A percentile compares a stretch with the other conserved stretches of the same genome.
Evolutionary conservation across 2,113 vertebrate species (phyloP).

Genomic region (Perca schrenkii): DNA sequence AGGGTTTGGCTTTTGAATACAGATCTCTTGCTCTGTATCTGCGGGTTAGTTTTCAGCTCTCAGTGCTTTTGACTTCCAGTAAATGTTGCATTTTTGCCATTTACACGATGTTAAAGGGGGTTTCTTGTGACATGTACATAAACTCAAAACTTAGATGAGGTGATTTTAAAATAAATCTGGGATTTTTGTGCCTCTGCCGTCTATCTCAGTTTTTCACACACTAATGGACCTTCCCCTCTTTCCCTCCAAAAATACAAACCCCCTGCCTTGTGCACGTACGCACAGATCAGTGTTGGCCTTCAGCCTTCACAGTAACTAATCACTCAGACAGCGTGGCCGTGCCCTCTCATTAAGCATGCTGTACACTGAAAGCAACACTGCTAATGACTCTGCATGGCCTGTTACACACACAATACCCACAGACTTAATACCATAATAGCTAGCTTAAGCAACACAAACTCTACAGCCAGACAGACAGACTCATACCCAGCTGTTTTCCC

Average conservation of each 20-base stretch:
- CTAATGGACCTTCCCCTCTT: not conserved
- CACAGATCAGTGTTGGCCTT: constrained; percentile 40
- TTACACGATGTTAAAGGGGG: not conserved
- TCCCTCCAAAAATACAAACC: constrained; percentile 2
- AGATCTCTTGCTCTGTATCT: constrained; percentile 22
- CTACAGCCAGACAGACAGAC: constrained; percentile 3
- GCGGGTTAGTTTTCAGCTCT: constrained; percentile 7
- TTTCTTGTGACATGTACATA: not conserved
- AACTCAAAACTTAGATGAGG: not conserved
- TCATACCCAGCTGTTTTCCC: constrained; percentile 42
- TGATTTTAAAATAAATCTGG: not conserved
- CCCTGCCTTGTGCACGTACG: not conserved
- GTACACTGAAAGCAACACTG: constrained; percentile 54
- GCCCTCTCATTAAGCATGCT: constrained; percentile 65
- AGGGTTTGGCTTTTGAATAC: constrained; percentile 28
- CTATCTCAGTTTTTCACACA: not conserved
- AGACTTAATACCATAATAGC: constrained; percentile 22
- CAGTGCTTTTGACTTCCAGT: constrained; percentile 26
- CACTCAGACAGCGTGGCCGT: constrained; percentile 52
- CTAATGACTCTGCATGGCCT: constrained; percentile 64
- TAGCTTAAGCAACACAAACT: constrained; percentile 15
- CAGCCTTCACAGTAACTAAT: constrained; percentile 65
- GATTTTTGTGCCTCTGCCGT: not conserved
- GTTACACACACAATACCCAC: constrained; percentile 43
- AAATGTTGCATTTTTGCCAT: constrained; percentile 2